Conservation (phyloP, 2,797 vertebrate species). For the Valencia hispanica region DNA sequence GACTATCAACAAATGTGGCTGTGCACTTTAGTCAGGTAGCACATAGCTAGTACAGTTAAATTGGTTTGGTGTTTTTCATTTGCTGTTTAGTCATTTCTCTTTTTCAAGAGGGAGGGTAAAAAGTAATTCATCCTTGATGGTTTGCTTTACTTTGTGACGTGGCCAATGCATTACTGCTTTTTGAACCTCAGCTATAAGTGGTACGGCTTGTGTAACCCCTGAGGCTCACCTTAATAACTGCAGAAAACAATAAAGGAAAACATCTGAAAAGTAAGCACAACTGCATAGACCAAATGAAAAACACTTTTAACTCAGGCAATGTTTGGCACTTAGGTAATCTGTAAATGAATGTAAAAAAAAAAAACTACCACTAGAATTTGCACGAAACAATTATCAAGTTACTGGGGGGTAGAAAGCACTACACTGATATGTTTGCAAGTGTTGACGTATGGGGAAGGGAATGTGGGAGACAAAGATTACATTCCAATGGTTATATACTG, state of each 20-base stretch:
- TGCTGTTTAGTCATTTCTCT: too few relatives aligned
- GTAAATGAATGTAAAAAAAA: not conserved
- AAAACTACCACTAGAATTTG: not conserved
- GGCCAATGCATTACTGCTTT: not conserved
- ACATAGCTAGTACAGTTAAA: too few relatives aligned
- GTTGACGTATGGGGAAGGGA: not conserved
- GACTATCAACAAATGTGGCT: too few relatives aligned
- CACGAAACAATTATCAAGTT: slow-evolving; percentile 4
- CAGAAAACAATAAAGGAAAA: not conserved
- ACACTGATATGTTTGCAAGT: not conserved
- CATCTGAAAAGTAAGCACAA: not conserved
- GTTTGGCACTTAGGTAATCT: not conserved
- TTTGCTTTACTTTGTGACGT: not conserved
- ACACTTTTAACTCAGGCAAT: not conserved
- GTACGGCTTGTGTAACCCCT: not conserved
- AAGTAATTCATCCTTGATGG: not conserved
- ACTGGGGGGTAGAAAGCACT: not conserved
- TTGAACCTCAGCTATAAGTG: not conserved
- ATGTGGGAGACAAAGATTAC: not conserved
- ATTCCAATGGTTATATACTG: not conserved
- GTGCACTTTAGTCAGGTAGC: too few relatives aligned
- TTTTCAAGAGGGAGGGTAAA: not conserved
- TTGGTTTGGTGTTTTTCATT: too few relatives aligned
- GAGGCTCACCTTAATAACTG: not conserved
- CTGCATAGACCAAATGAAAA: not conserved